Percentiles rank a stretch among this genome's conserved stretches.
phyloP scores from a whole-genome alignment of 1,140 invertebrate species.

The Arctopsyche grandis region DNA sequence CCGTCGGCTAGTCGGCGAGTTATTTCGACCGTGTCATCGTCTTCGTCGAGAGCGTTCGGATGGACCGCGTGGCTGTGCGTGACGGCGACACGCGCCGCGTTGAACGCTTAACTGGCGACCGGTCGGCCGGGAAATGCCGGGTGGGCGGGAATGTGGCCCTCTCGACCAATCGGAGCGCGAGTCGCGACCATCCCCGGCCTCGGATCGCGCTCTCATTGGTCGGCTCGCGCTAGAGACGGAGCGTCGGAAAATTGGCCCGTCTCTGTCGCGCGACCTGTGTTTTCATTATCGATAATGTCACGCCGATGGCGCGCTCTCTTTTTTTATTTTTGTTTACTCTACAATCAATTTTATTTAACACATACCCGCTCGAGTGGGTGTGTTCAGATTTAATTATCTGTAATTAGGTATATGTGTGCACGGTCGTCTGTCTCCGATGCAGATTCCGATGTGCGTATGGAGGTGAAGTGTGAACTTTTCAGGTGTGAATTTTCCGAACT shows the following conservation, averaged over 20 bases:
- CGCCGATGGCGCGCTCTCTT: neutral
- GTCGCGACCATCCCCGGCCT: neutral
- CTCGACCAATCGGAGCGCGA: slow-evolving; percentile 2
- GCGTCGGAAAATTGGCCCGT: neutral
- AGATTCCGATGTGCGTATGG: too few relatives aligned
- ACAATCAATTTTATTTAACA: too few relatives aligned
- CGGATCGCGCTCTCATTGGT: slow-evolving; percentile 2
- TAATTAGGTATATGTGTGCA: too few relatives aligned
- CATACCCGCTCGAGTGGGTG: too few relatives aligned
- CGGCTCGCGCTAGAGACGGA: neutral
- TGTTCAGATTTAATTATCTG: too few relatives aligned
- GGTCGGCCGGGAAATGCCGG: neutral
- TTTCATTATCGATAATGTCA: slow-evolving; percentile 21
- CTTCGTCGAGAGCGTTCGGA: neutral
- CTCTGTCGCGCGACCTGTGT: slow-evolving; percentile 1
- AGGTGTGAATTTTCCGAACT: too few relatives aligned
- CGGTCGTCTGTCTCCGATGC: too few relatives aligned
- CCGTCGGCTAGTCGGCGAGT: too few relatives aligned
- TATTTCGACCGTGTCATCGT: too few relatives aligned
- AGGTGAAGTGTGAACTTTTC: too few relatives aligned
- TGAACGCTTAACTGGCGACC: neutral
- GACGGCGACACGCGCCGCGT: neutral
- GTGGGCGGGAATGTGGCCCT: neutral
- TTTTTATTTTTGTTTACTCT: neutral
- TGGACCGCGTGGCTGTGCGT: neutral